Evolutionary conservation across 2,888 invertebrate species (phyloP), one percentile per base, ranked within the genome.

Genomic region (Colletes collaris): DNA sequence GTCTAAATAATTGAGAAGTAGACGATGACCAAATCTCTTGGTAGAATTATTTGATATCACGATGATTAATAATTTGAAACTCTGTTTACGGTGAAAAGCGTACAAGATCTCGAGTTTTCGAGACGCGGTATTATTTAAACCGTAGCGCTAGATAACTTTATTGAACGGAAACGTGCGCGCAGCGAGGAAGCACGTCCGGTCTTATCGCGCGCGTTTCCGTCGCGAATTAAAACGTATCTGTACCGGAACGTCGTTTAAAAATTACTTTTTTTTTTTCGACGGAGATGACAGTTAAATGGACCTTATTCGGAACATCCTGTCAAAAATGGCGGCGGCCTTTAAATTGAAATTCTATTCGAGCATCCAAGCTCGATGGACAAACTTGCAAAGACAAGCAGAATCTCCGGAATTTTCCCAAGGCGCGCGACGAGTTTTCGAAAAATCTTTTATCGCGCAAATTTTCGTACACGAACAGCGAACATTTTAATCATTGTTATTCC

Each of bases 141-240:
- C 58, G 58, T 62, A 35, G 46, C 44, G 35, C 19, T 50, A 70
- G 72, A 76, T 81, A 81, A 76, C 59, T 73, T 56, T 62, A 70
- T 81, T 63, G 73, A 70, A 69, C 76, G 77, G 79, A 74, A 84
- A 75, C 64, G 59, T 46, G 73, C 76, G 69, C 58, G 81, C 74
- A 74, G 65, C 66, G 71, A 77, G 82, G 82, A 85, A 69, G 78
- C 77, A 75, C 85, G 80, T 85, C 87, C 87, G 86, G 85, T 73
- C 79, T 87, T 85, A 87, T 86, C 86, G 78, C 81, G 52, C 58
- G 63, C 82, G 70, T 82, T 86, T 85, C 84, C 86, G 81, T 64
- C 67, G 66, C 56, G 76, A 74, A 75, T 81, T 78, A 59, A 83
- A 79, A 71, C 63, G 53, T 76, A 73, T 69, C 72, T 75, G 53